Evolutionary conservation across 2,888 invertebrate genomes (phyloP).

Genomic region (Chirona hameri): DNA sequence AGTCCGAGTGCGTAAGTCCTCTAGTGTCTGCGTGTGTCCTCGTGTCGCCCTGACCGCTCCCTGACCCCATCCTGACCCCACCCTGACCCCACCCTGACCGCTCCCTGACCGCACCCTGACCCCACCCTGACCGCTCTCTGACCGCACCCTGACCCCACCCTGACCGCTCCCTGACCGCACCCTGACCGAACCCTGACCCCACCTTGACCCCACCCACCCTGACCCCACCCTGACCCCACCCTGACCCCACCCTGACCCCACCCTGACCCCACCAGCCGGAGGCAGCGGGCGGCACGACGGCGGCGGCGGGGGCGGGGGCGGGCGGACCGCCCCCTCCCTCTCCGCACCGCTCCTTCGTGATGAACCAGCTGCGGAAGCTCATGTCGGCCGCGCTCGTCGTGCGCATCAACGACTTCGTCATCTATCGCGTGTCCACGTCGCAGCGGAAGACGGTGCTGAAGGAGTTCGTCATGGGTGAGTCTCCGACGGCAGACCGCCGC

Average conservation of each 20-base stretch:
- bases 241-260: neutral
- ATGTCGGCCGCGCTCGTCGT: constrained; percentile 90
- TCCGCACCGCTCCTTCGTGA: constrained; percentile 34
- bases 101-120: neutral
- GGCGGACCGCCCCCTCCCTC: constrained; percentile 25
- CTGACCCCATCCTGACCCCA: too few species aligned
- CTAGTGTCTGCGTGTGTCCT: too few species aligned
- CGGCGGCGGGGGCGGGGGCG: neutral
- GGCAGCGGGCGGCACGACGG: constrained; percentile 26
- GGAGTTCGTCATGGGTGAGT: constrained; percentile 70
- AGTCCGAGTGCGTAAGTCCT: too few species aligned
- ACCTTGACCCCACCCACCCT: too few species aligned
- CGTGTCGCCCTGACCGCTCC: too few species aligned
- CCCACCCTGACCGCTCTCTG: neutral
- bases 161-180: neutral
- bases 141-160: too few species aligned
- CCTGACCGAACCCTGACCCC: too few species aligned
- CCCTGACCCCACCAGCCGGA: neutral
- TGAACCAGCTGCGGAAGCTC: constrained; percentile 69
- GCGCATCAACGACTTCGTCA: constrained; percentile 83
- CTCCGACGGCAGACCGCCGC: neutral
- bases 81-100: too few species aligned
- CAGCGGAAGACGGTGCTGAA: constrained; percentile 63
- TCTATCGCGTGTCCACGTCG: constrained; percentile 75
- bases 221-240: too few species aligned